phyloP scores from a whole-genome alignment of 2,113 vertebrate genomes.

The Toxotes chatareus region DNA sequence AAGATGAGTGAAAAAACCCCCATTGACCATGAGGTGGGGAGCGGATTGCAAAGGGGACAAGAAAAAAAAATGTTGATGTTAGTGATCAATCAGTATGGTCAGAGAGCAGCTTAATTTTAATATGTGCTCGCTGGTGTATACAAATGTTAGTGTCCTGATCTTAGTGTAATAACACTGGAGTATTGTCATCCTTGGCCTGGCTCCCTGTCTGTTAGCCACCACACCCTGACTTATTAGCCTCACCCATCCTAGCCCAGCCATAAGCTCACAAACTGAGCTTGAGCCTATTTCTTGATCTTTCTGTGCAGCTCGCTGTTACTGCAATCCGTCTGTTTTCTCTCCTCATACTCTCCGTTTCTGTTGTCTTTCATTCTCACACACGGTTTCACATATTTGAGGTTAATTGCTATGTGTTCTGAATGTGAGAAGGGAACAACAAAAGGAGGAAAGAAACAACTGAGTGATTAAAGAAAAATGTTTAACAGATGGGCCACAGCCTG shows the following conservation, averaged over 20 bases:
- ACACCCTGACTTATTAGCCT: slow-evolving; percentile 76
- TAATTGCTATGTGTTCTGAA: slow-evolving; percentile 67
- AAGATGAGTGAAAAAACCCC: slow-evolving; percentile 58
- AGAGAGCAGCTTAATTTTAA: slow-evolving; percentile 37
- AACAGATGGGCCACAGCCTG: slow-evolving; percentile 81
- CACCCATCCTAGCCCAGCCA: slow-evolving; percentile 52
- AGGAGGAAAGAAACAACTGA: slow-evolving; percentile 78
- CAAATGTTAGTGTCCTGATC: slow-evolving; percentile 30
- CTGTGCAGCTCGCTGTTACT: slow-evolving; percentile 1
- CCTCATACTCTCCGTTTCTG: neutral
- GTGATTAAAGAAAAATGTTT: slow-evolving; percentile 84
- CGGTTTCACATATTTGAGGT: slow-evolving; percentile 72
- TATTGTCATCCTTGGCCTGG: slow-evolving; percentile 74
- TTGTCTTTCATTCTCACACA: slow-evolving; percentile 54
- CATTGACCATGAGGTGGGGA: slow-evolving; percentile 39
- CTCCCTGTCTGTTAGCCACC: slow-evolving; percentile 67
- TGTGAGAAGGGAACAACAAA: slow-evolving; percentile 78
- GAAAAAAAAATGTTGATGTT: neutral
- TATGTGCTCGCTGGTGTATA: slow-evolving; percentile 20
- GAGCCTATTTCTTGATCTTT: slow-evolving; percentile 43
- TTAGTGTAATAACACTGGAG: slow-evolving; percentile 45
- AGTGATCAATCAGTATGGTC: slow-evolving; percentile 39
- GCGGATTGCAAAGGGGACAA: slow-evolving; percentile 19
- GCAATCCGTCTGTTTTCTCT: neutral
- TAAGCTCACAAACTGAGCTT: slow-evolving; percentile 45